phyloP scores from a whole-genome alignment of 2,888 invertebrate genomes.

The Piscicola geometra region DNA sequence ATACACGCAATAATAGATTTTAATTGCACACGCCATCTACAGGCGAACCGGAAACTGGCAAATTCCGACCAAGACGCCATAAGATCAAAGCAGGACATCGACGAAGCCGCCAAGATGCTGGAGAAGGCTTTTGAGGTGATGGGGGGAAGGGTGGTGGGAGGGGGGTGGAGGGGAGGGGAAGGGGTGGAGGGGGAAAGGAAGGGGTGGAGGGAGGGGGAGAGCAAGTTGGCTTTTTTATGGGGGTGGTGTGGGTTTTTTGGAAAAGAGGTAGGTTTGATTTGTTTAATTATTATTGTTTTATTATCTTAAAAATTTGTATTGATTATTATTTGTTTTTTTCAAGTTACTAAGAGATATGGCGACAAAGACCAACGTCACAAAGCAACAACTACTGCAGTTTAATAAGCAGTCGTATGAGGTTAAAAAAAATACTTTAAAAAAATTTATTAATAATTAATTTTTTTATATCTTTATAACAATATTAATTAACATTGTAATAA shows the following conservation, averaged over 20 bases:
- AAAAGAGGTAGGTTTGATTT: background rate
- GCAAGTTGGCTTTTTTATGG: slow-evolving; percentile 38
- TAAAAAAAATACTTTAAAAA: no score
- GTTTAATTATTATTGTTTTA: slow-evolving; percentile 11
- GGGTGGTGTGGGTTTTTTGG: slow-evolving; percentile 46
- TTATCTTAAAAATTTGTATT: background rate
- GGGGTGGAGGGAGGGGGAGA: slow-evolving; percentile 40
- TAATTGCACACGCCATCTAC: no score
- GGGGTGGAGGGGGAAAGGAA: slow-evolving; percentile 48
- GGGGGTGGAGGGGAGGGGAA: no score
- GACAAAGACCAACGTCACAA: background rate
- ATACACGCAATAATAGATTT: no score
- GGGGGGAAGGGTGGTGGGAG: no score
- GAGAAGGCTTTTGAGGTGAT: slow-evolving; percentile 48
- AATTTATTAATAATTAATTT: no score
- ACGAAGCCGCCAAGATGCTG: slow-evolving; percentile 51
- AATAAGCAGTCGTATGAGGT: slow-evolving; percentile 18
- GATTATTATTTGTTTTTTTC: background rate
- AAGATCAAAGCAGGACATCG: slow-evolving; percentile 53
- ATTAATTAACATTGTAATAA: no score
- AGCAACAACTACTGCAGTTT: slow-evolving; percentile 1
- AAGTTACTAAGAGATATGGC: background rate
- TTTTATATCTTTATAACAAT: no score
- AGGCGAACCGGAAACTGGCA: slow-evolving; percentile 68
- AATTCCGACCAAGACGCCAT: slow-evolving; percentile 64